These are phyloP conservation scores for Stegodyphus mimosarum DNA, from an alignment of 1,140 invertebrate species.

Conservation along the genomic window DNA sequence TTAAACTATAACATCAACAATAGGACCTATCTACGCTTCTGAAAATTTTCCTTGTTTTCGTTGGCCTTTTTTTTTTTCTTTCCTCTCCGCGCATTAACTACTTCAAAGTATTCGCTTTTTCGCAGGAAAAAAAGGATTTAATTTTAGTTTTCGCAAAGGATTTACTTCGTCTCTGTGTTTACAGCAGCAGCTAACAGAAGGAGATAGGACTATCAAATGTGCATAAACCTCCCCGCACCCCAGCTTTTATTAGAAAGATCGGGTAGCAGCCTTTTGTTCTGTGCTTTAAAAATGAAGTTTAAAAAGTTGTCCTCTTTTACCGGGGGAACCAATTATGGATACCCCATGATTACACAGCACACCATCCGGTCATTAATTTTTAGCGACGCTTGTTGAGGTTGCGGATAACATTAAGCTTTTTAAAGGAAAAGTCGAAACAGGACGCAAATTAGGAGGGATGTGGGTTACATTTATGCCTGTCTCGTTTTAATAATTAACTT, in stretches of 20 bases:
- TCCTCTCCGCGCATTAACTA: neutral
- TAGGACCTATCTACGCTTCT: slow-evolving; percentile 24
- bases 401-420: neutral
- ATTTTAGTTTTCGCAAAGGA: neutral
- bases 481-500: too few species aligned
- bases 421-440: neutral
- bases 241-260: slow-evolving; percentile 43
- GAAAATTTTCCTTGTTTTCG: neutral
- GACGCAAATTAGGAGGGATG: too few species aligned
- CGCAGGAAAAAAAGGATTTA: slow-evolving; percentile 9
- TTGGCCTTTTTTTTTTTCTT: neutral
- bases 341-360: slow-evolving; percentile 20
- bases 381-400: slow-evolving; percentile 4
- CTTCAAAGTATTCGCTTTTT: slow-evolving; percentile 14
- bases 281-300: slow-evolving; percentile 27
- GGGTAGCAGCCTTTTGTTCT: slow-evolving; percentile 18
- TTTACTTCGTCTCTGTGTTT: neutral
- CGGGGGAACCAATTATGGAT: slow-evolving; percentile 19
- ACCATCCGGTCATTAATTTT: slow-evolving; percentile 51
- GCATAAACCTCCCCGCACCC: neutral
- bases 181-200: neutral
- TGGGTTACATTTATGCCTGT: too few species aligned
- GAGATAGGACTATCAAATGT: slow-evolving; percentile 52
- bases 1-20: slow-evolving; percentile 5
- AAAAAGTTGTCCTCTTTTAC: slow-evolving; percentile 41